phyloP scores from a whole-genome alignment of 2,113 vertebrate species.

The Leucopternis melanops region DNA sequence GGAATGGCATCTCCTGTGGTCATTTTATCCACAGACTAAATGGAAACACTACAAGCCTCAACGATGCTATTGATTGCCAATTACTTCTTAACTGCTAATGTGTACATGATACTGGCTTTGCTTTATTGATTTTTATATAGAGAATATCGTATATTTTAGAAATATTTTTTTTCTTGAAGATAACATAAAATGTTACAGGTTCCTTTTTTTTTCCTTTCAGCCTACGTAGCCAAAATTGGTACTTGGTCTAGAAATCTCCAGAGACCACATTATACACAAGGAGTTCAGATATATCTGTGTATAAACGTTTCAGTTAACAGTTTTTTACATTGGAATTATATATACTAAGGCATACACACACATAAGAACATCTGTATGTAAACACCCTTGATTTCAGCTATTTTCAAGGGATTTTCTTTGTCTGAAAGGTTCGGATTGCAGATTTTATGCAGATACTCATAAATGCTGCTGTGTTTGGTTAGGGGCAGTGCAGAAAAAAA shows the following conservation, averaged over 20 bases:
- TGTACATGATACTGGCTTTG: background rate
- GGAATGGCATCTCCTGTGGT: background rate
- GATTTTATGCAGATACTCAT: background rate
- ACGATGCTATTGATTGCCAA: background rate
- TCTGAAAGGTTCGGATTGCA: constrained; percentile 25
- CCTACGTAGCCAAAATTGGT: background rate
- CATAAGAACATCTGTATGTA: background rate
- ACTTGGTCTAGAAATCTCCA: background rate
- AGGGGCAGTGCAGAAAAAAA: background rate
- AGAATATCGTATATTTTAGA: background rate
- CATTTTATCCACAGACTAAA: background rate
- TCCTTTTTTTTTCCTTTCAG: background rate
- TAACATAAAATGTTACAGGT: background rate
- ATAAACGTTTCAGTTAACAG: background rate
- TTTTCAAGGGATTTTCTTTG: background rate
- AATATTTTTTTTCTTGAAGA: background rate
- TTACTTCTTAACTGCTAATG: background rate
- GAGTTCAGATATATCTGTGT: background rate
- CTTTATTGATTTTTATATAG: background rate
- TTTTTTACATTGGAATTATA: background rate
- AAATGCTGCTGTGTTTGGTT: background rate
- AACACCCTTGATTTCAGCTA: constrained; percentile 33
- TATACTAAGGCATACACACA: background rate
- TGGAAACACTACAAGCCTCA: background rate
- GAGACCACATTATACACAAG: background rate